Base-by-base conservation (phyloP, 1,140 invertebrate genomes). In the Agraylea sexmaculata region DNA sequence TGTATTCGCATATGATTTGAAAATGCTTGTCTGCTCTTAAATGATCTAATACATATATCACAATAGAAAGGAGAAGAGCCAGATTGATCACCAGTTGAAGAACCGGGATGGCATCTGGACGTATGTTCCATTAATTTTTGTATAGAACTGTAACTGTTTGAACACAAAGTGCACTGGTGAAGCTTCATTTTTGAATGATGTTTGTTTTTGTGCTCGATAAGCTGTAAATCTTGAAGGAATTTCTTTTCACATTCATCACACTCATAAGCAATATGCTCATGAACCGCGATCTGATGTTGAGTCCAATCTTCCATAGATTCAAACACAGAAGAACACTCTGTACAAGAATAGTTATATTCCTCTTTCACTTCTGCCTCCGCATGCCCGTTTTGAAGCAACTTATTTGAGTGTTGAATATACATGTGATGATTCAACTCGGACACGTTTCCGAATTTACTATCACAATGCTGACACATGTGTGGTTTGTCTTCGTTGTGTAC, bases 151-250 rank as follows among this genome's bases (percentile, higher is more conserved):
- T 75, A 77, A 31, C 73, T 74, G 40, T 70, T 70, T 1, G 67
- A 57, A 41, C 74, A 77, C 20, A 74, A 59, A 3, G 62, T 69
- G 39, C 74, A 77, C 0, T 72, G 70, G 39, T 74, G 77, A 16
- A 76, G 71, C 49, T 78, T 78, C 2, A 77, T 63, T 46, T 77
- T 74, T 16, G 77, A 58, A 56, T 80, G 77, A 2, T 73, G 63
- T n/a, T n/a, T n/a, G 47, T 71, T 75, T 29, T 74, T 72, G 49
- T 80, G 78, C 44, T 78, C 73, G 0, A 67, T 64, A 4, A 78
- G 56, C 38, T 78, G 71, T 1, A 58, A 59, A 13, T 69, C 68
- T 10, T 74, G 66, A 18, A 66, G 53, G 50, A 78, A 79, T 28
- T 68, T 66, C 47, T 73, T 69, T 7, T 71, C 69, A 43, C 77